Base-by-base conservation (phyloP, 2,888 invertebrate species). In the Oscheius sp. region DNA sequence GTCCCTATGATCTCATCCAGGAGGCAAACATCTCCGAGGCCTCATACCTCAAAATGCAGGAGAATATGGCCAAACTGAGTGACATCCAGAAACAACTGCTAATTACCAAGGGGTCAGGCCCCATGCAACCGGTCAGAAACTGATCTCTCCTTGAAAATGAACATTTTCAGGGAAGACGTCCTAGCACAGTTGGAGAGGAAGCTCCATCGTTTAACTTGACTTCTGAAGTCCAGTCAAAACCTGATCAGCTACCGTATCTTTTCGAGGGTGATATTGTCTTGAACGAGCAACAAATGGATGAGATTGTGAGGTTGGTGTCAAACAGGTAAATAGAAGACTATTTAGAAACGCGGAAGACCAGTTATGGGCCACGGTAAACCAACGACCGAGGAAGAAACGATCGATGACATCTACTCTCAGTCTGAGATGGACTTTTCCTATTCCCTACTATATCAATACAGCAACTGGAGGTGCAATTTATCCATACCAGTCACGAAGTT, bases 261-360 rank as follows among this genome's bases (percentile, higher is more conserved):
- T 86, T 86, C 69, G 85, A 86, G 75, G 86, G 86, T 71, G 86
- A 86, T 69, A 84, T 86, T 73, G 76, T 87, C 46, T 69, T 86
- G 45, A 86, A 82, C 1, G 75, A 78, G 55, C 79, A 80, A 23
- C 85, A 86, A 61, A 76, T 85, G 79, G 76, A 82, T 29, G 71
- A 72, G 13, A 69, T 84, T 9, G 27, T 84, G 9, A 68, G 45
- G 81, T 82, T 12, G 21, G 69, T 58, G n/a, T n/a, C 2, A 45
- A n/a, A 23, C 3, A 7, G 7, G 12, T 12, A 41, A 46, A 70
- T 16, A 1, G 7, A 16, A 56, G 45, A 41, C 2, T 52, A 49
- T 53, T 35, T 21, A 75, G 76, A 69, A 80, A 78, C 55, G 76
- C 72, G 12, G 72, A 73, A 21, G 78, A 79, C 69, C 76, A 78